These are phyloP conservation scores for Protosalanx chinensis DNA, from an alignment of 2,797 vertebrate genomes.

Conservation along the genomic window DNA sequence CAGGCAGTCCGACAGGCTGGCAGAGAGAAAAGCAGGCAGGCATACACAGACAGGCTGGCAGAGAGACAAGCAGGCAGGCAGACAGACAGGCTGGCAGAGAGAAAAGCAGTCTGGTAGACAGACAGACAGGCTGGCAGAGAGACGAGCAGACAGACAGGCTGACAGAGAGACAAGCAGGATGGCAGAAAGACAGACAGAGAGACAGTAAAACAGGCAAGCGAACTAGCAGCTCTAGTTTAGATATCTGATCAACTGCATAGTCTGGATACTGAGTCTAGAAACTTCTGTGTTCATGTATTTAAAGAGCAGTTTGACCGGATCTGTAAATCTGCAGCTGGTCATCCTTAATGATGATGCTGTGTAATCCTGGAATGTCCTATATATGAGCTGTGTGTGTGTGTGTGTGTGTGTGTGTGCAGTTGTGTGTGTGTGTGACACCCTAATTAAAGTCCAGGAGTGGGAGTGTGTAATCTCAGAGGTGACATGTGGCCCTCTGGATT, in stretches of 20 bases:
- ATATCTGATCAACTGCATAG: constrained; percentile 26
- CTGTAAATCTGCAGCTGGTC: constrained; percentile 37
- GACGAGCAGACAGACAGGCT: no score
- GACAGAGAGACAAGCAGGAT: no score
- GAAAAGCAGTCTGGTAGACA: no score
- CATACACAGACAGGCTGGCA: no score
- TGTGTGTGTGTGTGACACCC: constrained; percentile 20
- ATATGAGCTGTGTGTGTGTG: constrained; percentile 7
- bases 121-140: no score
- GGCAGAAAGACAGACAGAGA: background rate
- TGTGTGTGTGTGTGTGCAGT: background rate
- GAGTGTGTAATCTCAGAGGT: constrained; percentile 77
- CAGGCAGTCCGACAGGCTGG: background rate
- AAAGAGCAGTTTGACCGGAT: constrained; percentile 42
- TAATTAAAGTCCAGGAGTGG: constrained; percentile 74
- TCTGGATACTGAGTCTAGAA: no score
- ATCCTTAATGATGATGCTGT: constrained; percentile 53
- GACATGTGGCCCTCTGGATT: constrained; percentile 77
- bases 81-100: no score
- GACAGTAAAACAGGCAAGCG: background rate
- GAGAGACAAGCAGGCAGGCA: no score
- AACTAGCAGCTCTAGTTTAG: background rate
- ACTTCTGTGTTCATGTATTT: constrained; percentile 21
- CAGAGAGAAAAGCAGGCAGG: no score
- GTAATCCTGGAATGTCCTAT: constrained; percentile 61